A percentile compares a stretch with the other conserved stretches of the same genome.
These are phyloP conservation scores for Phyllotreta cruciferae DNA, from an alignment of 2,888 invertebrate species.

Conservation along the genomic window DNA sequence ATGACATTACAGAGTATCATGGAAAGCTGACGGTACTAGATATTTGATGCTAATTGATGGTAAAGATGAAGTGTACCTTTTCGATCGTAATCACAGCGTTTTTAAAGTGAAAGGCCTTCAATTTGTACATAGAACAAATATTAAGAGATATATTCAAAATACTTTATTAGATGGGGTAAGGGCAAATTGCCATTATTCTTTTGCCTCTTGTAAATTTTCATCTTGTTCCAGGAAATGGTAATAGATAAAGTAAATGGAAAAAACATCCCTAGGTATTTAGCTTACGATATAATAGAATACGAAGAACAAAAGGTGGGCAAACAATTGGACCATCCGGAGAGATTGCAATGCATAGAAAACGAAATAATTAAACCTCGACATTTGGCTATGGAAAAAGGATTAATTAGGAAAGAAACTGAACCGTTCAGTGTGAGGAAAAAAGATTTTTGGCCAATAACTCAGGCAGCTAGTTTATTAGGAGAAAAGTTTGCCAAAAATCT, in stretches of 20 bases:
- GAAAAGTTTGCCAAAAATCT: slow-evolving; percentile 87
- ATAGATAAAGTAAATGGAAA: slow-evolving; percentile 81
- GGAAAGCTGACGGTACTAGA: slow-evolving; percentile 99
- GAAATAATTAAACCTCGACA: slow-evolving; percentile 76
- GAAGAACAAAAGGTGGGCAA: slow-evolving; percentile 81
- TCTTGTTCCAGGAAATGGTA: slow-evolving; percentile 85
- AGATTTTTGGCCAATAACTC: slow-evolving; percentile 87
- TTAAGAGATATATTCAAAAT: slow-evolving; percentile 72
- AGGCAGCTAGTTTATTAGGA: slow-evolving; percentile 73
- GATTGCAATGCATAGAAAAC: slow-evolving; percentile 78
- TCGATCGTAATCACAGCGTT: slow-evolving; percentile 94
- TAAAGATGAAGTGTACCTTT: slow-evolving; percentile 84
- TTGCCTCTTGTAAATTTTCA: neutral
- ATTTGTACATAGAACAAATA: slow-evolving; percentile 81
- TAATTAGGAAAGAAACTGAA: slow-evolving; percentile 77
- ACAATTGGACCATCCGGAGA: slow-evolving; percentile 75
- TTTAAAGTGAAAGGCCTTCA: slow-evolving; percentile 82
- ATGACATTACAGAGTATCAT: slow-evolving; percentile 76
- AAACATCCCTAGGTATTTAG: slow-evolving; percentile 86
- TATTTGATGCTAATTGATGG: slow-evolving; percentile 97
- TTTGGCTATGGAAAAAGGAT: slow-evolving; percentile 77
- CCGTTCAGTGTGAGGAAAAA: slow-evolving; percentile 92
- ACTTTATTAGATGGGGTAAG: slow-evolving; percentile 93
- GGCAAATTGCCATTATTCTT: slow-evolving; percentile 27
- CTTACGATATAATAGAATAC: slow-evolving; percentile 91